These are phyloP conservation scores for Champsocephalus gunnari DNA, from an alignment of 2,797 vertebrate species.

Conservation along the genomic window DNA sequence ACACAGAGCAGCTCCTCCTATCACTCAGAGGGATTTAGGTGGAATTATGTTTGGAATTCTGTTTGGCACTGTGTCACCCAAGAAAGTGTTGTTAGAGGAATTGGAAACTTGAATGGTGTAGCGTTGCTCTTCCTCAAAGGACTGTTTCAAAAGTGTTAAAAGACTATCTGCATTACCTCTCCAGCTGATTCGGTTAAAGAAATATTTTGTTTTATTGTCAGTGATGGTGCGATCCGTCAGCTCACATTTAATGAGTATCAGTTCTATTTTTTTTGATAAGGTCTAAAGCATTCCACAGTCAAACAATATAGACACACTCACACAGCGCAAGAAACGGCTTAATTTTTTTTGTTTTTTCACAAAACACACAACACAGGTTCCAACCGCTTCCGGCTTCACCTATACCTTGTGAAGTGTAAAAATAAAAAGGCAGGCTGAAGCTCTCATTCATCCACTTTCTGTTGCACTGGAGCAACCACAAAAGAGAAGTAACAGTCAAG, in stretches of 20 bases:
- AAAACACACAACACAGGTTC: constrained; percentile 51
- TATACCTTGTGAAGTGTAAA: constrained; percentile 62
- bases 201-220: constrained; percentile 29
- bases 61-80: constrained; percentile 28
- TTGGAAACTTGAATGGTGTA: constrained; percentile 5
- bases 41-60: constrained; percentile 48
- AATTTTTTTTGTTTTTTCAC: constrained; percentile 19
- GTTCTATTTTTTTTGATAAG: constrained; percentile 32
- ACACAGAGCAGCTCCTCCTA: constrained; percentile 10
- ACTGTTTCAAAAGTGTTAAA: constrained; percentile 13
- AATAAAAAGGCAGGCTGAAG: constrained; percentile 55
- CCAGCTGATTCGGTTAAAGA: constrained; percentile 16
- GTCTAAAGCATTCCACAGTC: constrained; percentile 26
- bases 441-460: constrained; percentile 73
- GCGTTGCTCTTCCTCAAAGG: constrained; percentile 28
- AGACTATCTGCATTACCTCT: constrained; percentile 19
- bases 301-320: constrained; percentile 29
- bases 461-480: constrained; percentile 72
- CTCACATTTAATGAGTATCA: constrained; percentile 37
- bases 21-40: constrained; percentile 40
- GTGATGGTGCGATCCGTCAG: constrained; percentile 30
- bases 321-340: constrained; percentile 4
- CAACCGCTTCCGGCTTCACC: constrained; percentile 65
- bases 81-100: constrained; percentile 37
- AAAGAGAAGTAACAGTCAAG: constrained; percentile 71